Evolutionary conservation across 2,113 vertebrate genomes (phyloP), one percentile per base, ranked within the genome.

Genomic region (Tragelaphus buxtoni): DNA sequence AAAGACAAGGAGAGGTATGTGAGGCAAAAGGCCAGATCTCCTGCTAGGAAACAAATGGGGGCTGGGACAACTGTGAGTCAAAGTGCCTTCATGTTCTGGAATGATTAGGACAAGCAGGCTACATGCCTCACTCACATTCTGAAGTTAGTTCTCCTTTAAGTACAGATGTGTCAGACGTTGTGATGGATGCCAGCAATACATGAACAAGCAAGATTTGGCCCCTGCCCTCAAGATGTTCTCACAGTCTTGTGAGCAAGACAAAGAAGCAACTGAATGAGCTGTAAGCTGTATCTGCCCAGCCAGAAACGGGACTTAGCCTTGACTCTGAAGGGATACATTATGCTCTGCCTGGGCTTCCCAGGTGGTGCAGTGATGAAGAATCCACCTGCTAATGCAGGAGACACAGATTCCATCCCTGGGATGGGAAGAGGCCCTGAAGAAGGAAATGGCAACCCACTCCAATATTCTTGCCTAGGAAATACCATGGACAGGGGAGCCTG

Each of bases 291-390:
- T 42, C 49, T 24, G 32, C 74, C 12, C 12, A 39, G 53, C n/a
- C 26, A 42, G 93, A 17, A 42, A 26, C 2, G 2, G 39, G 26
- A 18, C 32, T 12, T 7, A 7, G 35, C 42, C 3, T 10, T 10
- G 51, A 69, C 16, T 18, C 16, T 22, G 13, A 1, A 3, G 10
- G 18, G 30, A 35, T 55, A 35, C 9, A 9, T 32, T 22, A 26
- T 1, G 1, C 22, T 53, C 49, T 3, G 1, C 4, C 4, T 0
- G 14, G 9, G 53, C 24, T 55, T 51, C 32, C 11, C 35, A 39
- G 10, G 5, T 13, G 10, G 35, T 42, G 10, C 35, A 26, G 69
- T 74, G 69, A 5, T 74, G 39, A 74, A 74, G 35, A 39, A 26
- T 26, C 69, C 35, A 42, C 35, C 22, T 74, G 69, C 35, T 42